Conservation (phyloP, 2,113 vertebrate genomes). For the Crocuta crocuta region DNA sequence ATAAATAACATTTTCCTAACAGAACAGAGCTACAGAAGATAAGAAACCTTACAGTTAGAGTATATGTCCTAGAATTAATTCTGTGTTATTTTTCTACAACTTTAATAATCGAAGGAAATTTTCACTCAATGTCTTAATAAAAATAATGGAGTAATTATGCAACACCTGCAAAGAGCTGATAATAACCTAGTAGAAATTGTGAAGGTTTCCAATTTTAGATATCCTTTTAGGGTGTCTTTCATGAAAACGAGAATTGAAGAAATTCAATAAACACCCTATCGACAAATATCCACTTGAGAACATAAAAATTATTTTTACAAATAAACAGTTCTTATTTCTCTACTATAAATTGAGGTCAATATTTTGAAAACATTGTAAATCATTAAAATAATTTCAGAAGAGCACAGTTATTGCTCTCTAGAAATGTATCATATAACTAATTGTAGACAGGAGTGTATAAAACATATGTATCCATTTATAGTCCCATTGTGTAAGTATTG, state of each 20-base stretch:
- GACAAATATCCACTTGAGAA: neutral
- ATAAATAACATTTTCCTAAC: neutral
- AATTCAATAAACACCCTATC: neutral
- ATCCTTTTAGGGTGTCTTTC: neutral
- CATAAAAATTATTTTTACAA: slow-evolving; percentile 15
- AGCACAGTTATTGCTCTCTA: neutral
- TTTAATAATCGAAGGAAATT: neutral
- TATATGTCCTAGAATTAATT: neutral
- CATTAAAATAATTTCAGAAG: neutral
- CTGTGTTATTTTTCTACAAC: neutral
- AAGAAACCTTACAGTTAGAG: neutral
- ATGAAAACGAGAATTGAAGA: neutral
- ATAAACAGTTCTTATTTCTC: neutral
- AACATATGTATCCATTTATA: neutral
- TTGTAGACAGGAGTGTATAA: neutral
- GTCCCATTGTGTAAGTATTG: neutral
- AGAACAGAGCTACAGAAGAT: neutral
- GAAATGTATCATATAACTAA: neutral
- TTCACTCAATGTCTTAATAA: neutral
- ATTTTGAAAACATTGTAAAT: neutral
- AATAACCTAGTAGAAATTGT: neutral
- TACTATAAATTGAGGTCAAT: neutral
- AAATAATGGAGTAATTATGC: neutral
- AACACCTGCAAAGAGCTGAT: neutral
- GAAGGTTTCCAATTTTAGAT: neutral